Conservation (phyloP, 37 sponge, comb jelly and placozoan genomes). For the Spongilla lacustris region DNA sequence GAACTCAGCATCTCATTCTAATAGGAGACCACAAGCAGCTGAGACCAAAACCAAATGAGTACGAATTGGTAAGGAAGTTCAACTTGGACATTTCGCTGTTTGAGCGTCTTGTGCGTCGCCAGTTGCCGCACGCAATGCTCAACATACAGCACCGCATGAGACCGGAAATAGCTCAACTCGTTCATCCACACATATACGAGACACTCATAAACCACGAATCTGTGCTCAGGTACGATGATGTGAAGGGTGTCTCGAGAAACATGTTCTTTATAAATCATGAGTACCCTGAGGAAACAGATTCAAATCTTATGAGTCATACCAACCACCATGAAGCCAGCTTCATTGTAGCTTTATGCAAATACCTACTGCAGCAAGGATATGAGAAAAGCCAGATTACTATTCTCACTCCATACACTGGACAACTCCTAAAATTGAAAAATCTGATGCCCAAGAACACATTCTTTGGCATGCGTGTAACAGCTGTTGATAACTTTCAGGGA, state of each 20-base stretch:
- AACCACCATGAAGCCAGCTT: constrained; percentile 82
- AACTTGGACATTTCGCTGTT: constrained; percentile 90
- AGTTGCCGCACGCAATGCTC: constrained; percentile 76
- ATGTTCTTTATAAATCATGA: constrained; percentile 70
- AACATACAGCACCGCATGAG: constrained; percentile 91
- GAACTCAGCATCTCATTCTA: constrained; percentile 88
- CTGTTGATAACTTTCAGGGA: constrained; percentile 95
- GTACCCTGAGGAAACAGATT: constrained; percentile 34
- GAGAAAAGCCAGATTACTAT: constrained; percentile 78
- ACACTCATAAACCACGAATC: constrained; percentile 58
- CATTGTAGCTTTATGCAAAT: constrained; percentile 62
- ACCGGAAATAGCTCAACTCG: constrained; percentile 75
- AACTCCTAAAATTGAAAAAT: constrained; percentile 57
- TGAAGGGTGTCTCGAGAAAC: constrained; percentile 66
- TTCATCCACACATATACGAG: constrained; percentile 77
- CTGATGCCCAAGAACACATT: constrained; percentile 41
- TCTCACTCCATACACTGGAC: constrained; percentile 86
- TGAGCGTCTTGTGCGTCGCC: constrained; percentile 74
- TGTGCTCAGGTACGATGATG: constrained; percentile 50
- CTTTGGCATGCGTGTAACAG: constrained; percentile 65
- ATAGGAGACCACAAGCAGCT: constrained; percentile 98
- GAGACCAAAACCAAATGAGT: constrained; percentile 83
- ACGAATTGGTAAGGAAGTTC: constrained; percentile 76
- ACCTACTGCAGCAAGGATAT: constrained; percentile 77
- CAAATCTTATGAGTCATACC: constrained; percentile 57